Evolutionary conservation across 2,888 invertebrate species (phyloP), one percentile per base, ranked within the genome.

Genomic region (Tiphia femorata): DNA sequence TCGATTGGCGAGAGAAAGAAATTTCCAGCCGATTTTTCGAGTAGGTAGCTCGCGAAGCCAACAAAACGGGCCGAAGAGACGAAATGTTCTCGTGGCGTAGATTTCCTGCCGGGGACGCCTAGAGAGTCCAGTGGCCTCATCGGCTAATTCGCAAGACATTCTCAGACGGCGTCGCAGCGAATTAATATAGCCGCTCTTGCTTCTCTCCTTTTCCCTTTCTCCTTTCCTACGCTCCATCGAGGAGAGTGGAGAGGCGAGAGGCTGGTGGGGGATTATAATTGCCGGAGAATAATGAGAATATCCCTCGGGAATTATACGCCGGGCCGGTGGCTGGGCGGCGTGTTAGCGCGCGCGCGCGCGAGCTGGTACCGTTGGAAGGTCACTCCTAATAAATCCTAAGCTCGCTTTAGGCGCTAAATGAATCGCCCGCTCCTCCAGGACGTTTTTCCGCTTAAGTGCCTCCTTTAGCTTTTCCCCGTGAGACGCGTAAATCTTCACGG

Each of bases 101-200:
- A 70, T 51, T 70, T 70, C 61, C 44, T 56, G 62, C 49, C 27
- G 52, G 20, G 12, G 19, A n/a, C n/a, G 12, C 47, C 30, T n/a
- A n/a, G 41, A 35, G 57, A 54, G 70, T 62, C 64, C 67, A 67
- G 59, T 57, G 67, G 64, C 70, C 70, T 30, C n/a, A n/a, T n/a
- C 64, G 49, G 55, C 62, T 70, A 71, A 70, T 71, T 65, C 68
- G 58, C 56, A 51, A 37, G 57, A 67, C 72, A 72, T 72, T 72
- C 72, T 73, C 71, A 74, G 74, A 75, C 75, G 66, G 65, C 73
- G 72, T 67, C 72, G 67, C 46, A 58, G 58, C 51, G 71, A 74
- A 75, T 74, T 73, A 74, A 75, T 73, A 73, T 73, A 73, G 72
- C 67, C 62, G 48, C 56, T 58, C n/a, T n/a, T n/a, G n/a, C n/a